Base-by-base conservation (phyloP, 2,888 invertebrate genomes). In the Anagyrus pseudococci region DNA sequence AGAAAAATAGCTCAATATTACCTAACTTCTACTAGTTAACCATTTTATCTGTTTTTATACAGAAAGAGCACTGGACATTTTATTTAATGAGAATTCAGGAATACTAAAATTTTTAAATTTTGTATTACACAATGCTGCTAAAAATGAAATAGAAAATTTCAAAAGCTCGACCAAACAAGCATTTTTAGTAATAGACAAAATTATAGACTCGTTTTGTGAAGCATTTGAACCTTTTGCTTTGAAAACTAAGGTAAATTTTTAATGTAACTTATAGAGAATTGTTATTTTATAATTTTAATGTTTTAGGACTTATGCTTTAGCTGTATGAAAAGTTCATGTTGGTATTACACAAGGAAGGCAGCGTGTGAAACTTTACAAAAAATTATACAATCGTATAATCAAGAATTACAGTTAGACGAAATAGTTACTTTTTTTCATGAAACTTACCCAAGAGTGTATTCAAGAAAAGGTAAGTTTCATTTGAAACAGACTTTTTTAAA, bases 271-370 rank as follows among this genome's bases (percentile, higher is more conserved):
- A n/a, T n/a, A n/a, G n/a, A n/a, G 37, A 37, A 13, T 41, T 25
- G 41, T 62, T 61, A 13, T 40, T 25, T 37, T 41, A 55, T 53
- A 23, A 44, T 54, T 43, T 48, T 25, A 33, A 41, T 56, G 50
- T 69, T 70, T 40, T 52, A 78, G 79, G 59, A 68, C 33, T 53
- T 68, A 26, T 75, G 78, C 29, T 64, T 71, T 29, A 25, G 26
- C 0, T 72, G 68, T 23, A 62, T 77, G 10, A 64, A 49, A 33
- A 68, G 62, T 23, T 58, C 61, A 25, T 67, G 69, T 48, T 50
- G 64, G 2, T 15, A 17, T 26, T 62, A 46, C 40, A 55, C 69
- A 22, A 70, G 72, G 69, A 71, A 64, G 55, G 65, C 71, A n/a
- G 77, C 75, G 3, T 66, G 61, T 3, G 58, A 53, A 40, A 57